Evolutionary conservation across 1,140 invertebrate species (phyloP).

Genomic region (Apolygus lucorum): DNA sequence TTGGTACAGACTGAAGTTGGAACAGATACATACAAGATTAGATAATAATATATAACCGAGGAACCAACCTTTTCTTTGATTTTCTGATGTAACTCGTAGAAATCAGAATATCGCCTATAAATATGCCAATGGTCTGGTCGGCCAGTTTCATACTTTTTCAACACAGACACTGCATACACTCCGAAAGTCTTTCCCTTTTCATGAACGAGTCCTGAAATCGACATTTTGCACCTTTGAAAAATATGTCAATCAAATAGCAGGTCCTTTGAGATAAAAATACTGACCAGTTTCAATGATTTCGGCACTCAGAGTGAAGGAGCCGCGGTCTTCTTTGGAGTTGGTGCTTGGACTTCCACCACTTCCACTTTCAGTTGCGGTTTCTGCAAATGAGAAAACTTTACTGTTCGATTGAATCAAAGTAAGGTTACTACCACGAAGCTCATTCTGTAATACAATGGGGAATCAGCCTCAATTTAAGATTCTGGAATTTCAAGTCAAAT

Average conservation of each 20-base stretch:
- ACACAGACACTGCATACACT: slow-evolving; percentile 80
- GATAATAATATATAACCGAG: no score
- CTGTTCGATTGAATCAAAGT: no score
- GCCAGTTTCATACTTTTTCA: slow-evolving; percentile 51
- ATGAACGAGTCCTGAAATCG: slow-evolving; percentile 52
- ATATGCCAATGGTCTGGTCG: slow-evolving; percentile 70
- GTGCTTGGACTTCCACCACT: slow-evolving; percentile 1
- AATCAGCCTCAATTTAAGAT: no score
- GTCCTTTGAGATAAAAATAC: slow-evolving; percentile 5
- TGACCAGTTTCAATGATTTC: slow-evolving; percentile 62
- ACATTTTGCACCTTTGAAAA: no score
- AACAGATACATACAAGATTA: no score
- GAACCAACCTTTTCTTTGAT: slow-evolving; percentile 56
- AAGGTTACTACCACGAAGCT: no score
- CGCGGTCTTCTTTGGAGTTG: slow-evolving; percentile 9
- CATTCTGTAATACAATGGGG: no score
- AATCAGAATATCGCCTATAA: slow-evolving; percentile 80
- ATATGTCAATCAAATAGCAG: not conserved
- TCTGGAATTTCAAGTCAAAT: no score
- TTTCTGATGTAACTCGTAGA: slow-evolving; percentile 74
- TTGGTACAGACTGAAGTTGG: no score
- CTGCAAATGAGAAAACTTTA: not conserved
- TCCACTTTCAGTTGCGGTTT: not conserved
- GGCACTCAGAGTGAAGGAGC: slow-evolving; percentile 47
- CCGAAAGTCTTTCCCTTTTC: slow-evolving; percentile 77